Evolutionary conservation across 2,888 invertebrate species (phyloP), one percentile per base, ranked within the genome.

Genomic region (Elmis aenea): DNA sequence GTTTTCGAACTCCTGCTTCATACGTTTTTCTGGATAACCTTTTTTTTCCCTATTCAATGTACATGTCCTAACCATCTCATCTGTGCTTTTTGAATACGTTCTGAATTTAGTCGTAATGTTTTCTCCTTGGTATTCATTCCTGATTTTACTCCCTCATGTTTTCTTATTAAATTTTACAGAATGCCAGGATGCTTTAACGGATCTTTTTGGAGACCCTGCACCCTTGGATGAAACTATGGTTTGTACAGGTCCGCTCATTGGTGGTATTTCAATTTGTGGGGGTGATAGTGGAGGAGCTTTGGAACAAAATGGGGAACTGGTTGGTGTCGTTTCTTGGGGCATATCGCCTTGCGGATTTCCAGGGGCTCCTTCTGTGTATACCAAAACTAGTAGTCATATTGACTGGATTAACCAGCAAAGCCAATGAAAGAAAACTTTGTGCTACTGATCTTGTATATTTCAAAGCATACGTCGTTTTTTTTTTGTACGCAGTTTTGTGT

Each of bases 231-330:
- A 62, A 1, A 66, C 69, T 9, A 69, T 75, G 35, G 61, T 75
- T 16, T 75, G 75, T 47, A 73, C 73, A 1, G 75, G 75, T 48
- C 24, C 56, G 14, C 56, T 59, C 41, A 51, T 50, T 18, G 55
- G 49, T 11, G 34, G 41, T 1, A 16, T 44, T 4, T 69, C 72
- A 12, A 73, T 73, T 5, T 75, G 75, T 48, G 67, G 58, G 21
- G 75, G 75, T 5, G 75, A 76, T 44, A 75, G 75, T 3, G 76
- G 75, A 1, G 75, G 75, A 6, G 75, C 76, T 1, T 56, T 76
- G 4, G 64, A 70, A 13, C 62, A 51, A 64, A 31, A 36, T 8
- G 26, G 20, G 12, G 36, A 41, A 2, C 48, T 73, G 20, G 48
- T 74, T n/a, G 76, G 76, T 10, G 54, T 76, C 2, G 73, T 75